phyloP scores from a whole-genome alignment of 2,888 invertebrate species.

The Muscina levida region DNA sequence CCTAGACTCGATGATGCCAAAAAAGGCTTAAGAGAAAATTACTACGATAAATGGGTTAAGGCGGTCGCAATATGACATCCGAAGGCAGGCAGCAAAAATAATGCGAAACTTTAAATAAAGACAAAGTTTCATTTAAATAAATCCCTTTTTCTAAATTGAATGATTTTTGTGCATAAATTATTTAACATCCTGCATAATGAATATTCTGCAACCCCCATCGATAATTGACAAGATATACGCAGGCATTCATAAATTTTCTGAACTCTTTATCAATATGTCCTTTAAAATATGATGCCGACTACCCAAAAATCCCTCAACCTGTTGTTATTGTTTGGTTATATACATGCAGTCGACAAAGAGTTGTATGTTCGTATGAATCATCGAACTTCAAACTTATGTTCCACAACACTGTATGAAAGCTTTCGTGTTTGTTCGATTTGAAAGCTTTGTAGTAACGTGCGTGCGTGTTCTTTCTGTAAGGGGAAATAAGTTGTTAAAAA shows the following conservation, averaged over 20 bases:
- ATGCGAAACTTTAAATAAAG: conserved; percentile 33
- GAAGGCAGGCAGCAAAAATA: background rate
- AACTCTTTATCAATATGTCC: background rate
- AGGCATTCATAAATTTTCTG: conserved; percentile 27
- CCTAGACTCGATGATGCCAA: no score
- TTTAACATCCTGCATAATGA: background rate
- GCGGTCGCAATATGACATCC: no score
- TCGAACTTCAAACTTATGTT: background rate
- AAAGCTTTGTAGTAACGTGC: background rate
- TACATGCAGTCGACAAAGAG: background rate
- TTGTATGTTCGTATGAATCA: background rate
- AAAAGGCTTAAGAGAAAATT: conserved; percentile 25
- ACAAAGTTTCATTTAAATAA: conserved; percentile 36
- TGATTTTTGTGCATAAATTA: conserved; percentile 30
- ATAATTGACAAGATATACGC: conserved; percentile 26
- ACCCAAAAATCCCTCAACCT: conserved; percentile 8
- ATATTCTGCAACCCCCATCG: no score
- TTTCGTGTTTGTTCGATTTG: background rate
- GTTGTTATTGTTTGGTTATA: conserved; percentile 15
- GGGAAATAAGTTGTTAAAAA: no score
- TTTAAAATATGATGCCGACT: background rate
- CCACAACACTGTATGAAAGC: conserved; percentile 32
- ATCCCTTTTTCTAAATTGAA: conserved; percentile 13
- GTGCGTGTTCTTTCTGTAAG: conserved; percentile 11
- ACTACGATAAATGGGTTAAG: no score